These are phyloP conservation scores for Hyles lineata DNA, from an alignment of 2,888 invertebrate genomes.

Conservation along the genomic window DNA sequence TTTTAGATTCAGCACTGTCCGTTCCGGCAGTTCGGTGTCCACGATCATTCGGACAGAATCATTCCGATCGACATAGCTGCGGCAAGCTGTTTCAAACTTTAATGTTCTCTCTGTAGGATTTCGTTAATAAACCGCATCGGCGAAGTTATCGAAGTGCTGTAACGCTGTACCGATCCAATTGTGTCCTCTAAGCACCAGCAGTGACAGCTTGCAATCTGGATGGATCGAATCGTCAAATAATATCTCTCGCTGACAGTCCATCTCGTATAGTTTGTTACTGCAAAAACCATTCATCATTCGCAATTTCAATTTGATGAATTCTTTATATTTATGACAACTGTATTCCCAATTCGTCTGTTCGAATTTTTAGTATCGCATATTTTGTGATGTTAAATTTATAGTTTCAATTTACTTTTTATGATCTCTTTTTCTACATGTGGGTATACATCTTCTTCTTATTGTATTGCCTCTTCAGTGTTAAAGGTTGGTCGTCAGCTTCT, in stretches of 20 bases:
- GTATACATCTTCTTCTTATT: too few species aligned
- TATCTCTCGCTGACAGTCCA: background rate
- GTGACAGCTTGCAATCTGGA: background rate
- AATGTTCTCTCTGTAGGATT: conserved; percentile 37
- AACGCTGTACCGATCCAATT: background rate
- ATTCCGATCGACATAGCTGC: conserved; percentile 47
- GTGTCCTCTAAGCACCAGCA: background rate
- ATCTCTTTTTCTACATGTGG: background rate
- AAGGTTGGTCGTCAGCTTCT: background rate
- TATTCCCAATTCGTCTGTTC: conserved; percentile 13
- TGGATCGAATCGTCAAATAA: background rate
- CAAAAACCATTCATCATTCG: conserved; percentile 14
- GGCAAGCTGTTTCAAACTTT: conserved; percentile 45
- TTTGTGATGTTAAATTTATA: conserved; percentile 15
- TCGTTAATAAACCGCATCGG: conserved; percentile 49
- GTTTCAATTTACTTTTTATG: background rate
- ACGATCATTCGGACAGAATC: conserved; percentile 41
- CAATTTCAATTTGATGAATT: conserved; percentile 6
- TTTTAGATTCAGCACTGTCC: conserved; percentile 45
- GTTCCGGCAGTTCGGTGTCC: conserved; percentile 45
- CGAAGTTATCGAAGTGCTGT: conserved; percentile 28
- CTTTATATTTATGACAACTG: conserved; percentile 16
- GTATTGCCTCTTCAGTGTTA: too few species aligned
- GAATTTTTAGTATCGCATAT: conserved; percentile 25
- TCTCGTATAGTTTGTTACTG: conserved; percentile 4